A percentile compares a stretch with the other conserved stretches of the same genome.
These are phyloP conservation scores for Melanargia galathea DNA, from an alignment of 2,888 invertebrate genomes.

Conservation along the genomic window DNA sequence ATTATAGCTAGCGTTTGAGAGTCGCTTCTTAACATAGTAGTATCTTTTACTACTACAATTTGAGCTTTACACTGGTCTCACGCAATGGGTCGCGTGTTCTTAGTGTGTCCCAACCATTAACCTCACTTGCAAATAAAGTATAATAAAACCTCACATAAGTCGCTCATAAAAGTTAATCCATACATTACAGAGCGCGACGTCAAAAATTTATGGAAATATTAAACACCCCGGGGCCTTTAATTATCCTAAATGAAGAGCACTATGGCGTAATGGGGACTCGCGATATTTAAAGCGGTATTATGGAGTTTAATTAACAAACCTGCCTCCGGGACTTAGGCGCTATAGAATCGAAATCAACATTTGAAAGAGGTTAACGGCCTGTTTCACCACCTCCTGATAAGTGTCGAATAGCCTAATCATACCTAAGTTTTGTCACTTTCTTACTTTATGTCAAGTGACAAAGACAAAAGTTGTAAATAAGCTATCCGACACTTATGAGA, in stretches of 20 bases:
- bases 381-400: too few relatives aligned
- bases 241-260: slow-evolving; percentile 30
- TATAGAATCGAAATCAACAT: neutral
- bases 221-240: slow-evolving; percentile 29
- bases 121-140: slow-evolving; percentile 12
- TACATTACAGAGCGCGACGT: slow-evolving; percentile 32
- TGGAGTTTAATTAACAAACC: slow-evolving; percentile 16
- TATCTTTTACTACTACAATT: too few relatives aligned
- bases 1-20: too few relatives aligned
- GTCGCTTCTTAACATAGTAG: too few relatives aligned
- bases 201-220: slow-evolving; percentile 38
- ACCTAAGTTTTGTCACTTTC: too few relatives aligned
- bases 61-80: too few relatives aligned
- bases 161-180: slow-evolving; percentile 34
- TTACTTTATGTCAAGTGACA: too few relatives aligned
- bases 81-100: neutral
- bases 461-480: too few relatives aligned
- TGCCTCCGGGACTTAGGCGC: neutral
- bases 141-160: slow-evolving; percentile 27
- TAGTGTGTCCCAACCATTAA: neutral
- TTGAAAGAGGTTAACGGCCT: neutral
- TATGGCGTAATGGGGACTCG: slow-evolving; percentile 22
- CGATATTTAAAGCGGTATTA: slow-evolving; percentile 26
- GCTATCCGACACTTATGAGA: too few relatives aligned
- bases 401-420: too few relatives aligned